Conservation (phyloP, 2,797 vertebrate species). For the Haliaeetus vocifer region DNA sequence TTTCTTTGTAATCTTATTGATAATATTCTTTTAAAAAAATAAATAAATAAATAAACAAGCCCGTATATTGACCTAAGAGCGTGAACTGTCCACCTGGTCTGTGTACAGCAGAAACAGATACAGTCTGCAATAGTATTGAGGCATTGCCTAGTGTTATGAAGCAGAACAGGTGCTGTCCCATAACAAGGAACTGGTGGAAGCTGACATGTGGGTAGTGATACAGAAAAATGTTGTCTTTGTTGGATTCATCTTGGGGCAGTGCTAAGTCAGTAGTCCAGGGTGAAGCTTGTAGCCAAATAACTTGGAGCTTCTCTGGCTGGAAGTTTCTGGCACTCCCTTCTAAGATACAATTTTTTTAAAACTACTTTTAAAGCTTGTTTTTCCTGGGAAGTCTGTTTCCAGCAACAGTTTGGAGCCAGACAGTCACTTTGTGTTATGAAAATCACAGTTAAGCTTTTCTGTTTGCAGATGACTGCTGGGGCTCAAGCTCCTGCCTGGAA, state of each 20-base stretch:
- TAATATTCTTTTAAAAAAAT: neutral
- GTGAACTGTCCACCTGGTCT: neutral
- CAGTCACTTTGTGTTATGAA: neutral
- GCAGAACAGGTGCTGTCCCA: neutral
- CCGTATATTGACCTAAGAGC: neutral
- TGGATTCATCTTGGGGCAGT: neutral
- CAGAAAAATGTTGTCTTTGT: neutral
- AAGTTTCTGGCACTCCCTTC: neutral
- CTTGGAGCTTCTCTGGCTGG: neutral
- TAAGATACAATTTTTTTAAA: neutral
- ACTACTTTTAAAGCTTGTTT: neutral
- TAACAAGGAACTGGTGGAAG: neutral
- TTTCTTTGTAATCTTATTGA: neutral
- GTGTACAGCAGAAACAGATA: neutral
- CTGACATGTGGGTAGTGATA: neutral
- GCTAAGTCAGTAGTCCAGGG: neutral
- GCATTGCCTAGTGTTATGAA: neutral
- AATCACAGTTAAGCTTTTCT: neutral
- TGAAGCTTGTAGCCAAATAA: neutral
- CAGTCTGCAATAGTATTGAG: neutral
- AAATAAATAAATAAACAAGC: neutral
- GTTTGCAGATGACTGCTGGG: neutral
- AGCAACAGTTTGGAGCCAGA: neutral
- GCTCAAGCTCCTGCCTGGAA: neutral
- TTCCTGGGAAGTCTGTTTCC: neutral